Conservation (phyloP, 2,797 vertebrate genomes). For the Melopsittacus undulatus region DNA sequence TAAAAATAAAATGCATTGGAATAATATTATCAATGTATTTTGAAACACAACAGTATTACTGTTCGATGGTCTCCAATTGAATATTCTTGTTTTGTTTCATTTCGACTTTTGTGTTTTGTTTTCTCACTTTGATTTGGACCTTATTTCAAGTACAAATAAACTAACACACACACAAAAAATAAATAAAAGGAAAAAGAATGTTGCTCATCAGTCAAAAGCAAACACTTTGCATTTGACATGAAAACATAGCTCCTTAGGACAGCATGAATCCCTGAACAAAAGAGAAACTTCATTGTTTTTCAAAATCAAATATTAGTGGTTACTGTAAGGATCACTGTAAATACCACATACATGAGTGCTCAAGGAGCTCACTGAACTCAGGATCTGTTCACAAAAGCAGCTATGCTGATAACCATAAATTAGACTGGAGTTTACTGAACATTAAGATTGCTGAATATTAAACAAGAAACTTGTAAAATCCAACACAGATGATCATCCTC, state of each 20-base stretch:
- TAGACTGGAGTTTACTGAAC: neutral
- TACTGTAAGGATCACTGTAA: neutral
- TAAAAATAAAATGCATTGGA: neutral
- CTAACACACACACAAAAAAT: neutral
- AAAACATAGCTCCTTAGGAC: neutral
- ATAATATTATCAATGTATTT: neutral
- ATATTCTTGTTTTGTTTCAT: neutral
- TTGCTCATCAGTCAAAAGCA: neutral
- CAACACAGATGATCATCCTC: neutral
- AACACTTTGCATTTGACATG: neutral
- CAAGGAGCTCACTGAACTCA: neutral
- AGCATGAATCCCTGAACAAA: constrained; percentile 6
- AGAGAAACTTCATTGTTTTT: neutral
- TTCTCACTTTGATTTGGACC: constrained; percentile 7
- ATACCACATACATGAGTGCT: neutral
- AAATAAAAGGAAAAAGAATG: neutral
- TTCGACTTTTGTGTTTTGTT: neutral
- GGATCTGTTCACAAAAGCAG: neutral
- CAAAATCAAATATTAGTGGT: constrained; percentile 26
- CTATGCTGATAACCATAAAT: neutral
- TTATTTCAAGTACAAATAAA: constrained; percentile 21
- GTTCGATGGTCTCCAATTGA: neutral
- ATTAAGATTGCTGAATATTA: constrained; percentile 4
- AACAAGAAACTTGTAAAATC: constrained; percentile 11
- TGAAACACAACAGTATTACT: neutral